These are phyloP conservation scores for Charadrius vociferus DNA, from an alignment of 2,113 vertebrate genomes.

Conservation along the genomic window DNA sequence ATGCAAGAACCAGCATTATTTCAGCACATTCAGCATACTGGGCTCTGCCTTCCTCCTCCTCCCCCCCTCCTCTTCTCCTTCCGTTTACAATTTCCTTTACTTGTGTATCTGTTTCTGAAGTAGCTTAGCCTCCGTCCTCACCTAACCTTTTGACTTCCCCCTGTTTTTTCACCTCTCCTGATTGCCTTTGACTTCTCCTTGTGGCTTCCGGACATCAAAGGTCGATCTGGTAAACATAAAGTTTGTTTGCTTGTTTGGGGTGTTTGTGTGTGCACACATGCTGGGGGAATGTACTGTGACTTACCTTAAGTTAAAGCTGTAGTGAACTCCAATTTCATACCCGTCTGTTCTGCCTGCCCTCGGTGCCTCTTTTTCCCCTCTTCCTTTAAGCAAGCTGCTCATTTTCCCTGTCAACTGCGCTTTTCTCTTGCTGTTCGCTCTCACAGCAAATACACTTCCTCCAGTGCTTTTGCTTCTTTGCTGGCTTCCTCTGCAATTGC, in stretches of 20 bases:
- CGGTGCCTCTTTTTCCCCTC: not conserved
- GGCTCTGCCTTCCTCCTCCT: not conserved
- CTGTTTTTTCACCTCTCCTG: not conserved
- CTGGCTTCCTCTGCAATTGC: not conserved
- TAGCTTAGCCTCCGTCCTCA: not conserved
- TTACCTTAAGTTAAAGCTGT: not conserved
- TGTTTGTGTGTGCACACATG: not conserved
- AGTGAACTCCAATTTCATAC: not conserved
- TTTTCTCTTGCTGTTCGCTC: not conserved
- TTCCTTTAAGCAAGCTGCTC: not conserved
- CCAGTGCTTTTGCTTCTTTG: not conserved
- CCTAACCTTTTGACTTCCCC: not conserved
- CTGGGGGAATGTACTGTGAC: not conserved
- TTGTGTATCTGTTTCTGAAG: not conserved
- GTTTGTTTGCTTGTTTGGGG: not conserved
- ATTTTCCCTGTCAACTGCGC: not conserved
- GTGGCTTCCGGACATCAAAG: not conserved
- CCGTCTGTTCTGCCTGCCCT: not conserved
- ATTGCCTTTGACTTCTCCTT: not conserved
- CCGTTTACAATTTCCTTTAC: conserved; percentile 27
- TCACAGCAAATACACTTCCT: not conserved
- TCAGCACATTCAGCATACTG: not conserved
- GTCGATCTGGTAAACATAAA: not conserved
- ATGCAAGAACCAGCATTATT: conserved; percentile 16
- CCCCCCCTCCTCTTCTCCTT: not conserved